Base-by-base conservation (phyloP, 1,140 invertebrate species). In the Bombus impatiens region DNA sequence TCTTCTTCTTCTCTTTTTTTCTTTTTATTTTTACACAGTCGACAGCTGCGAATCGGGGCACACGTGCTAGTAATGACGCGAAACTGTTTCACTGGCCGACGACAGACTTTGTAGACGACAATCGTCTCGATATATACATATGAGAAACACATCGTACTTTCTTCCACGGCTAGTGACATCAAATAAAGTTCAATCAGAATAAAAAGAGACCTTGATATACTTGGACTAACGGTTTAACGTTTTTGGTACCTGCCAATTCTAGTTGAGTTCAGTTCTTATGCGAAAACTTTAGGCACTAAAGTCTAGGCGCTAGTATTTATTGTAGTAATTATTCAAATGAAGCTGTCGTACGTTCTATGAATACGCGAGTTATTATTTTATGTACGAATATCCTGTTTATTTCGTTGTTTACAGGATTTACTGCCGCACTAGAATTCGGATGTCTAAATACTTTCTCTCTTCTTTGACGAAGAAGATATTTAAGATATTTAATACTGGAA, bases 61-160 rank as follows among this genome's bases (percentile, higher is more conserved):
- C 84, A 76, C 80, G 79, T 86, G 87, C 77, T 68, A 10, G 62
- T 65, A 47, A 68, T 37, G 72, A 62, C 62, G 59, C 37, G 57
- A 81, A 57, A 75, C 78, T 75, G 78, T 75, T 75, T 62, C 78
- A 67, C 57, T 57, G 70, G n/a, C 53, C 76, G 25, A 25, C 67
- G 59, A 28, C 40, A 72, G 65, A 59, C 42, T 75, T 37, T 8
- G 59, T 3, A 10, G 25, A 53, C 40, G 59, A 85, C 78, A 74
- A 40, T 85, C 13, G 9, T 57, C 44, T 18, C 15, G n/a, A 44
- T 57, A 62, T 62, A 13, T 32, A 13, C 18, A 28, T 13, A 32
- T 9, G 65, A 28, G 12, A 53, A 77, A 77, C 40, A 18, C 10
- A 35, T 25, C 42, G 0, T 35, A 40, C 25, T 40, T 53, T 35